Base-by-base conservation (phyloP, 1,140 invertebrate species). In the Hetaerina americana region DNA sequence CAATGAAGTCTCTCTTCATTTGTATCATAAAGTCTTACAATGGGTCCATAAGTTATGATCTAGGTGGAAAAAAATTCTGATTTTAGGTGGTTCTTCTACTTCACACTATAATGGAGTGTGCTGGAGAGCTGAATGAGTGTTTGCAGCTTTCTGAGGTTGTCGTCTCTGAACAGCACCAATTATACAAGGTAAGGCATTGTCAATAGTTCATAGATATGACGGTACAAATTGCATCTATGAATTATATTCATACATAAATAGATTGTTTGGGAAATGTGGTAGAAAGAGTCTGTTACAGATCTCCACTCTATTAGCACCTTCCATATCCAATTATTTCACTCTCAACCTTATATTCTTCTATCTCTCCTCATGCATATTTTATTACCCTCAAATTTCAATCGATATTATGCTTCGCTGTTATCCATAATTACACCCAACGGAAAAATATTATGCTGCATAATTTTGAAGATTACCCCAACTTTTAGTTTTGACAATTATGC, bases 71-170 rank as follows among this genome's bases (percentile, higher is more conserved):
- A n/a, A n/a, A n/a, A n/a, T 80, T 79, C 71, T 72, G 84, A 57
- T 84, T 83, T 5, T 74, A 81, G 84, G 84, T 95, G 66, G 86
- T 88, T 5, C 82, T 94, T 66, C 83, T 97, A 10, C 82, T 97
- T 5, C 86, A 93, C 75, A 90, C 87, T 67, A 89, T 97, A 6
- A 85, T 97, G 77, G 87, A 88, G 66, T 84, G 86, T 74, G 91
- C 90, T 76, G 87, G 87, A 74, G 86, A 91, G 74, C 90, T 92
- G 75, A 84, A 87, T 49, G 90, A 92, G 78, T 92, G 91, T 77
- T 78, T 96, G 24, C 87, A 92, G 77, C 78, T 97, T 10, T 88
- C 91, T 5, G 90, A 95, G 81, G 82, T 91, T 68, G 82, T 97
- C 70, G 88, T 91, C 8, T 87, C 87, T 12, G 92, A 96, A 79